Conservation (phyloP, 2,888 invertebrate species). For the Ornithoptera priamus region DNA sequence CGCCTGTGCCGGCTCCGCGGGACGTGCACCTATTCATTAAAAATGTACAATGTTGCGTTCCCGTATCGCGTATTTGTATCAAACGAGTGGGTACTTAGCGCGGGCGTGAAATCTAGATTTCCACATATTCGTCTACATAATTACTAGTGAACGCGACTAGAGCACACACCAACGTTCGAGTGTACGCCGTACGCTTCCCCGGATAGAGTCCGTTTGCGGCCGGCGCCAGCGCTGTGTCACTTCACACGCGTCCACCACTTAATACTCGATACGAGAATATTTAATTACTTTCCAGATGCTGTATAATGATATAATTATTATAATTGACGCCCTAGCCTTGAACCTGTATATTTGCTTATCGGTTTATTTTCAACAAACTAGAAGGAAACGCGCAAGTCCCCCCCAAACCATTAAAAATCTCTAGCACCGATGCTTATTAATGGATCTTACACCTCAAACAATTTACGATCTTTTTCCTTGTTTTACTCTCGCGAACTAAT, state of each 20-base stretch:
- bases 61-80: conserved; percentile 27
- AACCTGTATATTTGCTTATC: too few relatives aligned
- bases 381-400: too few relatives aligned
- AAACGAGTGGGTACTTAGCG: conserved; percentile 29
- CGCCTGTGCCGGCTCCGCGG: not conserved
- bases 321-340: not conserved
- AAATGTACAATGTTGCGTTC: conserved; percentile 26
- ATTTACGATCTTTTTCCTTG: too few relatives aligned
- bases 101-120: conserved; percentile 38
- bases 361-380: too few relatives aligned
- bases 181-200: conserved; percentile 17
- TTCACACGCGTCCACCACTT: not conserved
- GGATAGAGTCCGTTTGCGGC: not conserved
- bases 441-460: too few relatives aligned
- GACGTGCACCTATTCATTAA: conserved; percentile 24
- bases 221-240: too few relatives aligned
- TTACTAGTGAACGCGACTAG: conserved; percentile 31
- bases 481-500: too few relatives aligned
- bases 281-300: conserved; percentile 5
- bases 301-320: conserved; percentile 8
- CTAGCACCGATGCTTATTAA: too few relatives aligned
- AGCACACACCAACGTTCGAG: conserved; percentile 23
- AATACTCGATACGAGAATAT: conserved; percentile 14
- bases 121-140: conserved; percentile 39
- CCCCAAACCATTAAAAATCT: too few relatives aligned